Conservation (phyloP, 2,888 invertebrate species). For the Agrochola circellaris region DNA sequence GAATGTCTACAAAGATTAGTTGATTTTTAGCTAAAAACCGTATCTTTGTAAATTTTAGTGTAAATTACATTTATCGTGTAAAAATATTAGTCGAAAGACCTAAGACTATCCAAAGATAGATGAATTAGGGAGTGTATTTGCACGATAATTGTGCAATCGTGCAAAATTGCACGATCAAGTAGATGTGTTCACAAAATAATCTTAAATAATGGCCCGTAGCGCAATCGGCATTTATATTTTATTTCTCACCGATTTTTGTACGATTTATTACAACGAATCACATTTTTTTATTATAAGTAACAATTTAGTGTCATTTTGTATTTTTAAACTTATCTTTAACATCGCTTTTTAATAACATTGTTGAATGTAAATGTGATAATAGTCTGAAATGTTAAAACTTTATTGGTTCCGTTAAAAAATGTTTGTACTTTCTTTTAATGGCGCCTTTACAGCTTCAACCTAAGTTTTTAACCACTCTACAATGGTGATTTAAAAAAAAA, state of each 20-base stretch:
- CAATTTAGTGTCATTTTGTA: conserved; percentile 48
- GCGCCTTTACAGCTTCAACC: conserved; percentile 28
- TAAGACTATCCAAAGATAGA: conserved; percentile 74
- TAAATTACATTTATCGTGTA: conserved; percentile 72
- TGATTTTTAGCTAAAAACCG: conserved; percentile 75
- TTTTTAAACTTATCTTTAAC: conserved; percentile 64
- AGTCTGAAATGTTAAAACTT: conserved; percentile 59
- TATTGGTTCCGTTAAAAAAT: conserved; percentile 14
- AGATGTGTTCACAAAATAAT: conserved; percentile 70
- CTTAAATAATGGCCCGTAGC: conserved; percentile 71
- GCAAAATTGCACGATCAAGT: conserved; percentile 57
- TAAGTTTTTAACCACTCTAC: conserved; percentile 50
- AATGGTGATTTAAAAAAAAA: conserved; percentile 46
- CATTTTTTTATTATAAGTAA: conserved; percentile 59
- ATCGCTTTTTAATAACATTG: conserved; percentile 68
- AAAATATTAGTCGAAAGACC: conserved; percentile 69
- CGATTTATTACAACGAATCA: conserved; percentile 74
- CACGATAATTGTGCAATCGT: conserved; percentile 62
- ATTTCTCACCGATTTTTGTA: conserved; percentile 66
- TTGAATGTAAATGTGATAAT: conserved; percentile 75
- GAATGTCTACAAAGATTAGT: conserved; percentile 79
- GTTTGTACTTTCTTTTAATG: conserved; percentile 11
- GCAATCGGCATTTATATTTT: conserved; percentile 81
- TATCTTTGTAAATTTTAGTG: conserved; percentile 77
- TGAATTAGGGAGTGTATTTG: conserved; percentile 61